phyloP scores from a whole-genome alignment of 2,113 vertebrate species.

The Etia nguti region DNA sequence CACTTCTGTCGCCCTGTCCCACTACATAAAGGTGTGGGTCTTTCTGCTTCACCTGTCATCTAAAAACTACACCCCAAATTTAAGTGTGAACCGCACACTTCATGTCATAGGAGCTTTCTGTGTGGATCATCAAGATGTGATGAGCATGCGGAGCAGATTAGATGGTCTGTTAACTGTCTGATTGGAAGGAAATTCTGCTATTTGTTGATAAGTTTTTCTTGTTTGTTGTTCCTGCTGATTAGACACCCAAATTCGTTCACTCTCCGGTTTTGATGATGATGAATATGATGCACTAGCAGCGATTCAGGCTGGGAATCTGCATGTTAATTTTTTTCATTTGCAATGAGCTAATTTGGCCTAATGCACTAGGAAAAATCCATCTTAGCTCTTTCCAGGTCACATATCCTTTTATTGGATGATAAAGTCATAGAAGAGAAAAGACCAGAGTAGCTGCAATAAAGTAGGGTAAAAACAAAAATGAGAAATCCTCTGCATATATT shows the following conservation, averaged over 20 bases:
- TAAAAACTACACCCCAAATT: not conserved
- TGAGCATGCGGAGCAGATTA: constrained; percentile 4
- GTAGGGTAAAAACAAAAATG: not conserved
- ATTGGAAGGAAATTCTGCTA: constrained; percentile 16
- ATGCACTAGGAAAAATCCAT: constrained; percentile 8
- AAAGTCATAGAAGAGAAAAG: not conserved
- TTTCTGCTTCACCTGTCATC: not conserved
- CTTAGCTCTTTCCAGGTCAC: not conserved
- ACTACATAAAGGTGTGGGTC: not conserved
- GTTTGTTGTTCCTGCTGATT: constrained; percentile 38
- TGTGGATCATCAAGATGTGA: not conserved
- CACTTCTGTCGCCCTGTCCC: not conserved
- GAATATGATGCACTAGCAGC: constrained; percentile 1
- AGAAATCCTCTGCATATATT: not conserved
- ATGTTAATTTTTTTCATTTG: constrained; percentile 21
- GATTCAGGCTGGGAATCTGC: not conserved
- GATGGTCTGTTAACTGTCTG: constrained; percentile 3
- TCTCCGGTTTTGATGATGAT: constrained; percentile 24
- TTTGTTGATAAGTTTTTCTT: constrained; percentile 3
- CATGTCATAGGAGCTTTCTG: not conserved
- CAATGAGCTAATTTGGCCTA: constrained; percentile 25
- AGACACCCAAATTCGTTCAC: not conserved
- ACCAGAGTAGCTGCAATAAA: not conserved
- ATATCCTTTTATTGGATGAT: not conserved
- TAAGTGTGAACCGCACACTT: not conserved